Base-by-base conservation (phyloP, 2,113 vertebrate species). In the Apaloderma vittatum region DNA sequence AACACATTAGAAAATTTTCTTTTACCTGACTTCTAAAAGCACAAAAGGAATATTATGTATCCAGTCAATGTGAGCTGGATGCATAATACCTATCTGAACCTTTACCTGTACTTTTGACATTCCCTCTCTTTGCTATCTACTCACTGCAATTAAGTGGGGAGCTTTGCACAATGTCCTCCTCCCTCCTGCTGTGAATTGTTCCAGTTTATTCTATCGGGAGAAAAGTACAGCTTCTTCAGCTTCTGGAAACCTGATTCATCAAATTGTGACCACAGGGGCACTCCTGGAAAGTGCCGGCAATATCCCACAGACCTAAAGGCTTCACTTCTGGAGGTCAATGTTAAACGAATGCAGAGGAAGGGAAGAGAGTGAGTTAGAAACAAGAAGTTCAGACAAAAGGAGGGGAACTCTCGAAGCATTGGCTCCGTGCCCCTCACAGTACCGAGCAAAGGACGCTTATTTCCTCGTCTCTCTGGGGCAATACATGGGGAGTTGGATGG, bases 191-290 rank as follows among this genome's bases (percentile, higher is more conserved):
- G 45, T 73, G 87, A 86, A 23, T 29, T 65, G 45, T 29, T 91
- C n/a, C 55, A 6, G 3, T 66, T 89, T 34, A 89, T 88, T 92
- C 6, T 29, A 12, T 37, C 27, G 48, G 49, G 34, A 84, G 58
- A 65, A 48, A 93, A n/a, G 6, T 17, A 30, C 40, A 87, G 19
- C 18, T 86, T n/a, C 72, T 83, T 59, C 66, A 79, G 62, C 32
- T 72, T 68, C 84, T 23, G 17, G 59, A 87, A 70, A 52, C 11
- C 16, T 29, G 17, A 46, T 45, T 63, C n/a, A 65, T 43, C 9
- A 2, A 58, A 1, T 37, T 63, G 57, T 67, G 45, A 36, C 46
- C 20, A 15, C 0, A 1, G 37, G 17, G 22, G 0, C 34, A 67
- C 37, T 54, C 22, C 45, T 70, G 3, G 4, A 54, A 34, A 77